Conservation (phyloP, 2,797 vertebrate species). For the Lacerta agilis region DNA sequence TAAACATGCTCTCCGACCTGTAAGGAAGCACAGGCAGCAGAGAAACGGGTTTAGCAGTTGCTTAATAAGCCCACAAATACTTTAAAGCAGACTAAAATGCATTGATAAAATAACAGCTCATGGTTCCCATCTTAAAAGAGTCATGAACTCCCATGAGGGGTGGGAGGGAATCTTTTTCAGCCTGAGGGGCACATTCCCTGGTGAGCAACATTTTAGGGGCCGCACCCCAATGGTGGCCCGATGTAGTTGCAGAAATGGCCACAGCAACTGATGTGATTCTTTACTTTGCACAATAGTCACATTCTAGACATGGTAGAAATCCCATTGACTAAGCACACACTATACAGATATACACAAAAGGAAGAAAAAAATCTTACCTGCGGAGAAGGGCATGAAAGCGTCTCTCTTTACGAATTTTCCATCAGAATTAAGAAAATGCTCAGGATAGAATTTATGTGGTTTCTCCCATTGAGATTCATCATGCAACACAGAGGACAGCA, state of each 20-base stretch:
- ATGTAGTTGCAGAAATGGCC: no score
- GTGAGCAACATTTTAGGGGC: no score
- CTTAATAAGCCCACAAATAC: background rate
- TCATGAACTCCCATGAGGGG: background rate
- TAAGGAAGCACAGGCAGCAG: background rate
- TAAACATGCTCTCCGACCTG: conserved; percentile 1
- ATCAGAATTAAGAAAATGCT: conserved; percentile 72
- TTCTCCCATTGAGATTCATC: conserved; percentile 73
- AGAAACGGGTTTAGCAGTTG: rapidly evolving
- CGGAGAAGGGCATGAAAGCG: conserved; percentile 56
- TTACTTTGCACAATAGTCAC: no score
- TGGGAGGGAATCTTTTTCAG: no score
- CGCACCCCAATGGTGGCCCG: no score
- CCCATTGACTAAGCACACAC: no score
- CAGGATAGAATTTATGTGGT: conserved; percentile 73
- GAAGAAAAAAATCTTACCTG: conserved; percentile 24
- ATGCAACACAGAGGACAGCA: conserved; percentile 55
- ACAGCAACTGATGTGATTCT: no score
- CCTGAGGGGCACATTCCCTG: no score
- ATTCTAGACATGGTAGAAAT: no score
- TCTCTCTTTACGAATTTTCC: conserved; percentile 40
- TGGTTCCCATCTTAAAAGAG: no score
- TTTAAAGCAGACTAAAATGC: background rate
- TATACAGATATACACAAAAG: no score
- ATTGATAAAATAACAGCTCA: background rate